These are phyloP conservation scores for Chiloscyllium plagiosum DNA, from an alignment of 2,113 vertebrate species.

Conservation along the genomic window DNA sequence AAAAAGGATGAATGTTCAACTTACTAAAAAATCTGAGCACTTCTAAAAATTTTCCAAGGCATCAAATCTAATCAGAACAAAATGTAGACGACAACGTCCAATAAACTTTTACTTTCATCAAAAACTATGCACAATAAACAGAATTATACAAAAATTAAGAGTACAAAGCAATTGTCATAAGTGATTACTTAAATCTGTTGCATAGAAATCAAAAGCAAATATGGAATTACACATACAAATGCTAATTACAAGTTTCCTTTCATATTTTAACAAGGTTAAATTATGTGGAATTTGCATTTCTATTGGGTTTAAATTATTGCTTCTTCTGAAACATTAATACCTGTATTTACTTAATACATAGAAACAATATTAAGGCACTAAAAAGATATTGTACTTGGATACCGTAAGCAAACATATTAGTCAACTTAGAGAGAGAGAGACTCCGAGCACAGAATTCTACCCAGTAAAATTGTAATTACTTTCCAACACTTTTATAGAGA, in stretches of 20 bases:
- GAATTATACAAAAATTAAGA: slow-evolving; percentile 38
- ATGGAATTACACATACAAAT: slow-evolving; percentile 18
- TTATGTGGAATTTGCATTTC: slow-evolving; percentile 26
- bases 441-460: not conserved
- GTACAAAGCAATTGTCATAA: slow-evolving; percentile 31
- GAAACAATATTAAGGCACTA: slow-evolving; percentile 36
- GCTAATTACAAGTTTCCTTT: slow-evolving; percentile 22
- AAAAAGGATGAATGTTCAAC: not conserved
- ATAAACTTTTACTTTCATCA: slow-evolving; percentile 51
- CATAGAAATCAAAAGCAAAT: slow-evolving; percentile 35
- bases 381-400: slow-evolving; percentile 9
- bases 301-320: slow-evolving; percentile 28
- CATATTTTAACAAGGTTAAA: slow-evolving; percentile 12
- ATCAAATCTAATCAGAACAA: not conserved
- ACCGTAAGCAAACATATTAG: not conserved
- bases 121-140: slow-evolving; percentile 46
- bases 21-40: not conserved
- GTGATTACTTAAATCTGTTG: not conserved
- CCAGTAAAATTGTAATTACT: not conserved
- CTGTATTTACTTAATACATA: slow-evolving; percentile 25
- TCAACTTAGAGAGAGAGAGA: not conserved
- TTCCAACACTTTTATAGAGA: not conserved
- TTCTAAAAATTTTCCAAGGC: not conserved
- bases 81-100: not conserved
- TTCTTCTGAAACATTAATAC: slow-evolving; percentile 26